A percentile compares a stretch with the other conserved stretches of the same genome.
Evolutionary conservation across 2,113 vertebrate species (phyloP).

Genomic region (Aix galericulata): DNA sequence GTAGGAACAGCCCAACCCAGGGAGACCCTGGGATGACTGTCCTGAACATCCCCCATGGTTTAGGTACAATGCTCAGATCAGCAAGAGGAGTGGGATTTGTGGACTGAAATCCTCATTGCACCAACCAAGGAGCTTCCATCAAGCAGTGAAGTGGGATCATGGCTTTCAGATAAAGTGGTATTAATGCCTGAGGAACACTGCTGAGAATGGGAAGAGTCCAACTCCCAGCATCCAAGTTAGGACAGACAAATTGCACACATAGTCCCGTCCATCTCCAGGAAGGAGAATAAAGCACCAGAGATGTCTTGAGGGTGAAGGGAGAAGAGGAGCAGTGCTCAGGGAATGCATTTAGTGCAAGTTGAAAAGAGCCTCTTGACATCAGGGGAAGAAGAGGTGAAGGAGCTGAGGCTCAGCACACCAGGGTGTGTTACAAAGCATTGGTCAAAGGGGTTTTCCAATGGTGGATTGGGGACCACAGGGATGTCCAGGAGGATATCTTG

Average conservation of each 20-base stretch:
- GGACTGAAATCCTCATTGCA: not conserved
- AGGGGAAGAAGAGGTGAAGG: not conserved
- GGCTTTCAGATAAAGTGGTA: not conserved
- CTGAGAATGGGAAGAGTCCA: not conserved
- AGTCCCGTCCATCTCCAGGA: not conserved
- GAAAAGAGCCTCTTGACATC: not conserved
- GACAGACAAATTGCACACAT: not conserved
- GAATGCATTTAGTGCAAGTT: not conserved
- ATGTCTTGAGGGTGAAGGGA: not conserved
- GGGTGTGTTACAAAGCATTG: not conserved
- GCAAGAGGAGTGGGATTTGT: not conserved
- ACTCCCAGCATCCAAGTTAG: not conserved
- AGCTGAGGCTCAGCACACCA: not conserved
- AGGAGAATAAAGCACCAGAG: not conserved
- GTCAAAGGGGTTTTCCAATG: not conserved
- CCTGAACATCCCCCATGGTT: not conserved
- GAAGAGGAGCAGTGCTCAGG: not conserved
- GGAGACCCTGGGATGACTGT: not conserved
- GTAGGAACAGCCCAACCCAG: no score
- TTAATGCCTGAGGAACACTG: not conserved
- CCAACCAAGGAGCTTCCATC: not conserved
- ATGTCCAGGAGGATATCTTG: not conserved
- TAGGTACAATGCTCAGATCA: not conserved
- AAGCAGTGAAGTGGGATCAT: not conserved
- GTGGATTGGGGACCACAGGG: not conserved